These are phyloP conservation scores for Oegoconia quadripuncta DNA, from an alignment of 2,888 invertebrate species.

Conservation along the genomic window DNA sequence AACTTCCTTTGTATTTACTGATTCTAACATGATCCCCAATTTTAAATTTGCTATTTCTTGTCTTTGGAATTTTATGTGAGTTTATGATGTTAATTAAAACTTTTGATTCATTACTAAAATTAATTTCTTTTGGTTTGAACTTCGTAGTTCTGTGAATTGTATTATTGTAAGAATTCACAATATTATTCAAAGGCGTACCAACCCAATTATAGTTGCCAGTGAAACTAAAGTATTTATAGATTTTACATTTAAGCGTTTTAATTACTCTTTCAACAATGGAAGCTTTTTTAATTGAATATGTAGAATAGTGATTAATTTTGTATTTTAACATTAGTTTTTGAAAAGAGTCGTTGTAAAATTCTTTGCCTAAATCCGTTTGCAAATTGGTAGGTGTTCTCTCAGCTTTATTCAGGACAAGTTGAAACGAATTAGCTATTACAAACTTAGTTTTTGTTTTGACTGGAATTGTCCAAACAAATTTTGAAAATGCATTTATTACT, in stretches of 20 bases:
- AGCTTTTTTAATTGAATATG: not conserved
- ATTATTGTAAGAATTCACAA: slow-evolving; percentile 3
- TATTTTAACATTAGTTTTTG: not conserved
- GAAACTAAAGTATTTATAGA: slow-evolving; percentile 10
- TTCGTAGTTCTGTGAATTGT: slow-evolving; percentile 1
- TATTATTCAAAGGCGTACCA: not conserved
- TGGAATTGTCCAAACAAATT: too few species aligned
- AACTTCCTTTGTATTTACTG: too few species aligned
- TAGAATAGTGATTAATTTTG: slow-evolving; percentile 1
- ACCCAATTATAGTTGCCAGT: not conserved
- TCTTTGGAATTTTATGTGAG: too few species aligned
- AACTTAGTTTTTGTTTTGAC: too few species aligned
- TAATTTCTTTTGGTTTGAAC: not conserved
- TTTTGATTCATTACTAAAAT: not conserved
- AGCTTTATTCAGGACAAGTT: too few species aligned
- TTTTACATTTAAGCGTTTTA: slow-evolving; percentile 10
- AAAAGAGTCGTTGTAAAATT: too few species aligned
- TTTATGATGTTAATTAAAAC: too few species aligned
- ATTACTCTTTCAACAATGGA: slow-evolving; percentile 2
- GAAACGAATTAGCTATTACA: too few species aligned
- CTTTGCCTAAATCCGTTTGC: too few species aligned
- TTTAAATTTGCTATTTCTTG: not conserved
- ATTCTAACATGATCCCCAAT: slow-evolving; percentile 25
- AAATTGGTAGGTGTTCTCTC: too few species aligned
- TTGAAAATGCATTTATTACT: too few species aligned